These are phyloP conservation scores for Anoplopoma fimbria DNA, from an alignment of 2,113 vertebrate species.

Conservation along the genomic window DNA sequence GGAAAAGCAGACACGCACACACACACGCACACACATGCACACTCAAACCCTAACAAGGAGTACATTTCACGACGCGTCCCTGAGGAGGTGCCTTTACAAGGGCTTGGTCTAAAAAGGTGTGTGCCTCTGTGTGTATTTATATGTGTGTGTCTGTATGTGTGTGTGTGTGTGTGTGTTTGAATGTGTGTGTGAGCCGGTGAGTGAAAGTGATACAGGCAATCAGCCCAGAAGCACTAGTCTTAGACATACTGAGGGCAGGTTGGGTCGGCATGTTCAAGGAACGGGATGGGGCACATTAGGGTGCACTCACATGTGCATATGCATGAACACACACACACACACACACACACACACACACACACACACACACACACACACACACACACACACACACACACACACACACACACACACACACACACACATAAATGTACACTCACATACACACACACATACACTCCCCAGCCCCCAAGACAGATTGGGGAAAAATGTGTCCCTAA, in stretches of 20 bases:
- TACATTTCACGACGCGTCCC: conserved; percentile 80
- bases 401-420: neutral
- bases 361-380: conserved; percentile 2
- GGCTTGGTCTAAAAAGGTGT: conserved; percentile 78
- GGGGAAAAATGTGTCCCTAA: conserved; percentile 79
- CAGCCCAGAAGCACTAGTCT: conserved; percentile 70
- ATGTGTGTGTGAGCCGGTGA: conserved; percentile 53
- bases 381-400: conserved; percentile 19
- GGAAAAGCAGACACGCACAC: conserved; percentile 82
- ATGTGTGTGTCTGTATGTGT: conserved; percentile 63
- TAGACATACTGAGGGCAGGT: conserved; percentile 74
- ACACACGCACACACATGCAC: conserved; percentile 35
- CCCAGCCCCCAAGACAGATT: conserved; percentile 48
- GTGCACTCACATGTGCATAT: conserved; percentile 4
- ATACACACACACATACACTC: conserved; percentile 20
- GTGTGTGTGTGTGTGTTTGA: conserved; percentile 34
- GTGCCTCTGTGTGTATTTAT: conserved; percentile 51
- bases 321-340: neutral
- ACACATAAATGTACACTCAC: neutral
- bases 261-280: conserved; percentile 64
- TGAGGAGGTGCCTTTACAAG: conserved; percentile 81
- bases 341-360: conserved; percentile 24
- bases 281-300: conserved; percentile 58
- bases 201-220: conserved; percentile 82
- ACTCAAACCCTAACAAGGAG: conserved; percentile 77